Evolutionary conservation across 2,888 invertebrate species (phyloP), one percentile per base, ranked within the genome.

Genomic region (Congeria kusceri): DNA sequence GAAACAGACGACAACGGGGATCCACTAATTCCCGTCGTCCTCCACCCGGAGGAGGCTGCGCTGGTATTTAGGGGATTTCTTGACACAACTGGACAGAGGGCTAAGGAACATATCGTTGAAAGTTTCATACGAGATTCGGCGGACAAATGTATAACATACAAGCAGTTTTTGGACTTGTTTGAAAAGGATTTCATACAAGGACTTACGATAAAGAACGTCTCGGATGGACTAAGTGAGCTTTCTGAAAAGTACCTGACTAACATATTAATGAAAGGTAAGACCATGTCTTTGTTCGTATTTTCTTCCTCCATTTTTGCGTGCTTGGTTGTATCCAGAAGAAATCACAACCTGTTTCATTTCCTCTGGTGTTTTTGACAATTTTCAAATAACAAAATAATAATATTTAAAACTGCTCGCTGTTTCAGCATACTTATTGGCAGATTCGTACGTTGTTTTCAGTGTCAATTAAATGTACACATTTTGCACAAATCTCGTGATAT

Each of bases 1-100:
- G 97, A 97, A 32, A 94, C 96, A 77, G 95, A 95, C 64, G 81
- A 81, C 11, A 77, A 84, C 9, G 83, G 85, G 9, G 63, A 76
- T 20, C 79, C 88, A 0, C 63, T 83, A 1, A 68, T 84, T 3
- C 92, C 92, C 1, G 53, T 91, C 3, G 67, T 70, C 7, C 74
- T 90, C 25, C 89, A 92, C 75, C 70, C 79, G 7, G 91, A 91
- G 23, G 92, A 92, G 67, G 87, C 86, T 0, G 70, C 58, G 0
- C 47, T 80, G 23, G 29, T 83, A 5, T 49, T 80, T 29, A 59
- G 63, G 9, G 69, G 75, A 13, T 83, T 83, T 53, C 77, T 83
- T 23, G 76, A 80, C 4, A 20, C 49, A n/a, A 83, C 80, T 9
- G 83, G 83, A 25, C 83, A 83, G 64, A 69, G 56, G 32, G 80